Percentiles rank a stretch among this genome's conserved stretches.
These are phyloP conservation scores for Chlorodrepanis virens DNA, from an alignment of 2,113 vertebrate genomes.

Conservation along the genomic window DNA sequence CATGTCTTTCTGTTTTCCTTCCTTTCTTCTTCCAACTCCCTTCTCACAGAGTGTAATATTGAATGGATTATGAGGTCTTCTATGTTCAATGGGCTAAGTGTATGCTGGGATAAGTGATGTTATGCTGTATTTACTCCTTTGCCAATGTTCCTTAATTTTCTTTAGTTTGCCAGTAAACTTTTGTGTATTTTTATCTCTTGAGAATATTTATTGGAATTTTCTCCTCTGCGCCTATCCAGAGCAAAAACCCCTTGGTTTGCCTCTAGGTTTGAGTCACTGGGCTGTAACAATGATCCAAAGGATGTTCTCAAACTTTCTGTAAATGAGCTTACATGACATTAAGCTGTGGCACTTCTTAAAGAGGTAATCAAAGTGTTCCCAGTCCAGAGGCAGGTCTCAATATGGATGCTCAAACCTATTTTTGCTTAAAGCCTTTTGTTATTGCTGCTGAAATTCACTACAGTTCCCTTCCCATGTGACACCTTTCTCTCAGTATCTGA, in stretches of 20 bases:
- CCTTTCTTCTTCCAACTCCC: background rate
- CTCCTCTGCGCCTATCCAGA: background rate
- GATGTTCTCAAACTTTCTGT: background rate
- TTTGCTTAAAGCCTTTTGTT: background rate
- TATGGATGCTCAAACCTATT: background rate
- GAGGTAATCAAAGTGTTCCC: background rate
- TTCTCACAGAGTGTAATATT: fast-evolving
- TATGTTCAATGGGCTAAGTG: background rate
- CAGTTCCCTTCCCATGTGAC: background rate
- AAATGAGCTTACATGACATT: fast-evolving
- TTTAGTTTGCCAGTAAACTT: background rate
- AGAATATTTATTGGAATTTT: background rate
- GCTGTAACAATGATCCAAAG: background rate
- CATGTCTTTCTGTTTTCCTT: background rate
- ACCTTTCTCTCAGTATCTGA: background rate
- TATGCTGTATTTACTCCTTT: background rate
- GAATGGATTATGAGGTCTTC: background rate
- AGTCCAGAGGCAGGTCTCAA: background rate
- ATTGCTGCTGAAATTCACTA: background rate
- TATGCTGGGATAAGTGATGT: background rate
- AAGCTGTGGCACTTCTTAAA: background rate
- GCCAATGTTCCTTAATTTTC: background rate
- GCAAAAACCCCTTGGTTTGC: background rate
- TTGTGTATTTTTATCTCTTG: background rate
- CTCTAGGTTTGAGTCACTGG: background rate